Conservation (phyloP, 30 jellyfish, hydroid and myxozoan species). For the Catostylus mosaicus region DNA sequence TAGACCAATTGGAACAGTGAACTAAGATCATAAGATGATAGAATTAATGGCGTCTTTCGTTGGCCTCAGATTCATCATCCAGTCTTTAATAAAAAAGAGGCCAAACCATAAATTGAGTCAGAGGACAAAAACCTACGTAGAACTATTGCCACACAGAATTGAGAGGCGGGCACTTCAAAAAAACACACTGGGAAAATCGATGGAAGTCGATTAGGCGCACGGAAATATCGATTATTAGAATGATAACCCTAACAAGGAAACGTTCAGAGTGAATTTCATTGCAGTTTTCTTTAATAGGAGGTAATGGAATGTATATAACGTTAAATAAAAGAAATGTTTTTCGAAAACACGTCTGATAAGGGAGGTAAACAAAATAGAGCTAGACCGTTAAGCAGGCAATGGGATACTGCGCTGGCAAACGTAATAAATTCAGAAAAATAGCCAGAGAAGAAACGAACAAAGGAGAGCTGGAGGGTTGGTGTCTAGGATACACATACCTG, state of each 20-base stretch:
- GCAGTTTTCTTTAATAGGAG: neutral
- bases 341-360: conserved; percentile 3
- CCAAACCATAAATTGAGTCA: conserved; percentile 55
- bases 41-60: conserved; percentile 52
- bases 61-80: conserved; percentile 57
- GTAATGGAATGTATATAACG: conserved; percentile 11
- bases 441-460: too few relatives aligned
- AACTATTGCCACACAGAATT: conserved; percentile 19
- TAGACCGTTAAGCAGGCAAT: too few relatives aligned
- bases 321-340: neutral
- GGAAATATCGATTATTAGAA: conserved; percentile 64
- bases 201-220: conserved; percentile 19
- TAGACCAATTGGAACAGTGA: conserved; percentile 9
- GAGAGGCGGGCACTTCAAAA: conserved; percentile 64
- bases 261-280: neutral
- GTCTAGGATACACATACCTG: too few relatives aligned
- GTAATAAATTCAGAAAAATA: too few relatives aligned
- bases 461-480: too few relatives aligned
- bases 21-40: conserved; percentile 20
- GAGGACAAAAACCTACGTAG: conserved; percentile 21
- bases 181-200: conserved; percentile 35
- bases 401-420: too few relatives aligned
- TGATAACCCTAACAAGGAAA: conserved; percentile 3
- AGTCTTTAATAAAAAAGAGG: conserved; percentile 15
- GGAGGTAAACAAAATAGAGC: neutral